These are phyloP conservation scores for Hanleya hanleyi DNA, from an alignment of 2,888 invertebrate species.

Conservation along the genomic window DNA sequence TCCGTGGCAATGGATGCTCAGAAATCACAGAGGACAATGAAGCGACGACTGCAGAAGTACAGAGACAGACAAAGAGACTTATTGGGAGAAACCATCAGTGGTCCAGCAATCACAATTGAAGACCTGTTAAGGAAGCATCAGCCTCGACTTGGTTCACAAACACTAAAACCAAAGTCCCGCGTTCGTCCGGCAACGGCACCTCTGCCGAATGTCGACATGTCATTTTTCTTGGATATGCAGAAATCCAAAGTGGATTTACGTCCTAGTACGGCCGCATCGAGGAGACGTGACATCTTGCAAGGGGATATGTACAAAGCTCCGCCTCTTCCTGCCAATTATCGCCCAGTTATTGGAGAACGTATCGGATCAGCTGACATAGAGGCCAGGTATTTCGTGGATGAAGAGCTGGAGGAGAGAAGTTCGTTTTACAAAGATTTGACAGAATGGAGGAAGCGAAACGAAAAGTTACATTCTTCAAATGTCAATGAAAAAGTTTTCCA, in stretches of 20 bases:
- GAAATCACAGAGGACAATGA: constrained; percentile 32
- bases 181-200: not conserved
- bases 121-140: not conserved
- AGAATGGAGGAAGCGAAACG: not conserved
- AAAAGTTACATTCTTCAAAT: not conserved
- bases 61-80: constrained; percentile 36
- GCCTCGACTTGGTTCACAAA: not conserved
- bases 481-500: not conserved
- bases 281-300: not conserved
- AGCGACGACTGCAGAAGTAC: constrained; percentile 31
- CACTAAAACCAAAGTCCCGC: not conserved
- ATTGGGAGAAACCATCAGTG: not conserved
- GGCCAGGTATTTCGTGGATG: not conserved
- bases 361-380: not conserved
- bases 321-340: not conserved
- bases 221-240: not conserved
- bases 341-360: not conserved
- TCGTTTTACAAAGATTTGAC: not conserved
- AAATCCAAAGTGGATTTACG: not conserved
- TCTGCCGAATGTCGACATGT: not conserved
- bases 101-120: not conserved
- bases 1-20: constrained; percentile 34
- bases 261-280: not conserved
- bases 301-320: not conserved
- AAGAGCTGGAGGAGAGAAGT: constrained; percentile 1